phyloP scores from a whole-genome alignment of 2,888 invertebrate species.

The Capitulum mitella region DNA sequence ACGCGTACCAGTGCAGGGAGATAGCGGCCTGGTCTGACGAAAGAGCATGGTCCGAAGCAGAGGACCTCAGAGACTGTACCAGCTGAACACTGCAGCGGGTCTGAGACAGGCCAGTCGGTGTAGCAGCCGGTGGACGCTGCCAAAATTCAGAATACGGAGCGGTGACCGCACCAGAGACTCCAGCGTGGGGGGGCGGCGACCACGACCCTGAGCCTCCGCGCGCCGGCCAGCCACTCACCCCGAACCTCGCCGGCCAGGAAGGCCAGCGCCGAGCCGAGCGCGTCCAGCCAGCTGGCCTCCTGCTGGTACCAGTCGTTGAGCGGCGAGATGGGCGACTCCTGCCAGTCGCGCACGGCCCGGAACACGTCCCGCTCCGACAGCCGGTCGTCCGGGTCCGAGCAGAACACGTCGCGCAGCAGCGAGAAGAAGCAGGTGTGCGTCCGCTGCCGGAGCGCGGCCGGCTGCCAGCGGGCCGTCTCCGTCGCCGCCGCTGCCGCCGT shows the following conservation, averaged over 20 bases:
- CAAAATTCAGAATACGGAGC: too few relatives aligned
- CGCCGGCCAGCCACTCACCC: conserved; percentile 43
- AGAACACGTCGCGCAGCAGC: conserved; percentile 76
- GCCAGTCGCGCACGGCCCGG: conserved; percentile 45
- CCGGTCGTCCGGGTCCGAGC: conserved; percentile 57
- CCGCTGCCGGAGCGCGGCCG: conserved; percentile 27
- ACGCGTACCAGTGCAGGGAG: too few relatives aligned
- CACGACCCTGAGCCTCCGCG: too few relatives aligned
- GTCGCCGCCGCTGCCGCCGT: neutral
- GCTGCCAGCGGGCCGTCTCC: neutral
- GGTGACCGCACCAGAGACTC: too few relatives aligned
- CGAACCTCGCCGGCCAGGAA: conserved; percentile 75
- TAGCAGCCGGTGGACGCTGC: too few relatives aligned
- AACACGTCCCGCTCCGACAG: conserved; percentile 66
- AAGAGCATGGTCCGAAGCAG: too few relatives aligned
- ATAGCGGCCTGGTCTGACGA: too few relatives aligned
- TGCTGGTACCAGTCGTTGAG: conserved; percentile 44
- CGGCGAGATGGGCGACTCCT: conserved; percentile 41
- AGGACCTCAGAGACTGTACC: too few relatives aligned
- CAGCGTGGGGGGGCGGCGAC: too few relatives aligned
- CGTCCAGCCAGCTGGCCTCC: conserved; percentile 57
- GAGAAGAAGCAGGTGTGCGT: conserved; percentile 59
- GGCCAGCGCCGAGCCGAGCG: conserved; percentile 68
- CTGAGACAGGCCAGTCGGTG: too few relatives aligned
- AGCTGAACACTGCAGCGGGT: too few relatives aligned